phyloP scores from a whole-genome alignment of 1,140 invertebrate genomes.

The Thrips palmi region DNA sequence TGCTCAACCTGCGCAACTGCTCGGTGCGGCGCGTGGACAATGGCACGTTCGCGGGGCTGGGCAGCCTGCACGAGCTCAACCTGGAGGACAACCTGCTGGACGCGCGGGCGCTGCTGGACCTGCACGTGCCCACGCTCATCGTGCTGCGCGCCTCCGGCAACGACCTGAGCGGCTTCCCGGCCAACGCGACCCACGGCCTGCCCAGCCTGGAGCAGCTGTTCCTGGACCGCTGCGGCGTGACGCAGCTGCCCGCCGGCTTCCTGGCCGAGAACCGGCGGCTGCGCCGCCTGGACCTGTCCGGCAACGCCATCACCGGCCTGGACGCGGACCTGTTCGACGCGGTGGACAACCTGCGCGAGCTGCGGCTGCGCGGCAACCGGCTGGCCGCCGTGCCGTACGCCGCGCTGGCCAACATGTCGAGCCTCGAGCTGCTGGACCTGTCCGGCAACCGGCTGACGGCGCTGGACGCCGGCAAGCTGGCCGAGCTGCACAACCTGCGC shows the following conservation, averaged over 20 bases:
- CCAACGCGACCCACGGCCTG: slow-evolving; percentile 47
- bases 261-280: not conserved
- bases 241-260: slow-evolving; percentile 32
- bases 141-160: slow-evolving; percentile 53
- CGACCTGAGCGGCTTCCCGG: slow-evolving; percentile 43
- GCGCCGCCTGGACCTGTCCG: slow-evolving; percentile 25
- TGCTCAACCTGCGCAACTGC: slow-evolving; percentile 37
- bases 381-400: slow-evolving; percentile 57
- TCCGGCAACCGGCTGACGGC: slow-evolving; percentile 54
- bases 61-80: slow-evolving; percentile 47
- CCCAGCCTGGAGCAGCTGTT: slow-evolving; percentile 50
- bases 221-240: slow-evolving; percentile 46
- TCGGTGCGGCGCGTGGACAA: slow-evolving; percentile 38
- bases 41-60: slow-evolving; percentile 40
- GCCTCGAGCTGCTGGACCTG: slow-evolving; percentile 51
- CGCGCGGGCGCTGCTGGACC: slow-evolving; percentile 37
- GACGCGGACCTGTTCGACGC: slow-evolving; percentile 45
- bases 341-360: slow-evolving; percentile 49
- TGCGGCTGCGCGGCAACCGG: slow-evolving; percentile 50
- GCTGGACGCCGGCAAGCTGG: slow-evolving; percentile 53
- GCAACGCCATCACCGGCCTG: slow-evolving; percentile 42
- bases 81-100: slow-evolving; percentile 52
- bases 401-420: slow-evolving; percentile 49
- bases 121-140: slow-evolving; percentile 52
- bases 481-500: slow-evolving; percentile 49